Conservation (phyloP, 2,888 invertebrate genomes). For the Laothoe populi region DNA sequence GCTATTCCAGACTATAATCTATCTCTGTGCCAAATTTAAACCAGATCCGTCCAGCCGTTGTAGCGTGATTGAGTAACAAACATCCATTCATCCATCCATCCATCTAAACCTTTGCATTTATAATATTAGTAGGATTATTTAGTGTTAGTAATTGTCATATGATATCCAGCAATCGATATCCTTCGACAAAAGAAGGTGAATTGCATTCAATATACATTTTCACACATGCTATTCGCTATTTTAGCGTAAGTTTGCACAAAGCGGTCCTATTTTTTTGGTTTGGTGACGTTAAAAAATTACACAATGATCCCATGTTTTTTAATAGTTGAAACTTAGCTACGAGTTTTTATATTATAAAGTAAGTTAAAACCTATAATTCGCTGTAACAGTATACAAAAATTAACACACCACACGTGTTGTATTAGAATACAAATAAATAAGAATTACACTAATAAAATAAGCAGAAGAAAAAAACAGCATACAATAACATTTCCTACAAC, state of each 20-base stretch:
- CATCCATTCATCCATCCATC: no score
- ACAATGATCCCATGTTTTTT: background rate
- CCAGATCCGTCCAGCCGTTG: no score
- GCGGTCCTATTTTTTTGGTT: background rate
- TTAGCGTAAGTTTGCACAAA: background rate
- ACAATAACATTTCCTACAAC: background rate
- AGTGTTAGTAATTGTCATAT: no score
- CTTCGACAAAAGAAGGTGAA: background rate
- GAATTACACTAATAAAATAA: background rate
- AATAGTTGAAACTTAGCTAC: background rate
- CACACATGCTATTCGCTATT: background rate
- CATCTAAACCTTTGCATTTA: no score
- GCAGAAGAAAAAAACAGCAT: background rate
- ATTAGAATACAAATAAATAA: background rate
- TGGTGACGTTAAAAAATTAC: background rate
- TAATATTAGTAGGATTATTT: no score
- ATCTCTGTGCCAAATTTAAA: no score
- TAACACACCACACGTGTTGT: background rate
- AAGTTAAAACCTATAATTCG: background rate
- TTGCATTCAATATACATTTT: background rate
- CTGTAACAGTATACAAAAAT: background rate
- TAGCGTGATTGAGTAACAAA: no score
- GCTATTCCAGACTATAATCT: no score
- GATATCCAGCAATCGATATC: background rate
- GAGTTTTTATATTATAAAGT: background rate